phyloP scores from a whole-genome alignment of 2,888 invertebrate genomes.

The Euclidia mi region DNA sequence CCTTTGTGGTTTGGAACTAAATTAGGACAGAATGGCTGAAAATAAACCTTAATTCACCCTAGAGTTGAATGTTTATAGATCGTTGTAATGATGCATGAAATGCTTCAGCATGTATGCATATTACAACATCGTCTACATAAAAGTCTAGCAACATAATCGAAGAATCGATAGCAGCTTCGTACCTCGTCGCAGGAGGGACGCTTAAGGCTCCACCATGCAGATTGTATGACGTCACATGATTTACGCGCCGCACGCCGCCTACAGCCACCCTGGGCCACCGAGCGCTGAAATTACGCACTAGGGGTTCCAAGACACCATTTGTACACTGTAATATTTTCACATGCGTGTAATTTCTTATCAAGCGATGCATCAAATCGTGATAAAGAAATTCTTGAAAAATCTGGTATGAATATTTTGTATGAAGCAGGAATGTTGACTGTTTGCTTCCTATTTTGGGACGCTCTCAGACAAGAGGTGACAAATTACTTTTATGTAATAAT shows the following conservation, averaged over 20 bases:
- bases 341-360: slow-evolving; percentile 41
- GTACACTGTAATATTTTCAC: slow-evolving; percentile 30
- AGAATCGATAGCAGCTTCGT: slow-evolving; percentile 34
- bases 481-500: too few relatives aligned
- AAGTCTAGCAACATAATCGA: background rate
- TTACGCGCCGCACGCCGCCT: slow-evolving; percentile 54
- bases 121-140: too few relatives aligned
- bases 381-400: slow-evolving; percentile 9
- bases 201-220: slow-evolving; percentile 63
- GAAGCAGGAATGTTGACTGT: too few relatives aligned
- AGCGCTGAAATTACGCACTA: slow-evolving; percentile 55
- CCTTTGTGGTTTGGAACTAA: too few relatives aligned
- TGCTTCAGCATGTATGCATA: too few relatives aligned
- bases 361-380: slow-evolving; percentile 17
- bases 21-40: too few relatives aligned
- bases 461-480: too few relatives aligned
- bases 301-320: slow-evolving; percentile 47
- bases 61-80: too few relatives aligned
- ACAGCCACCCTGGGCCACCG: slow-evolving; percentile 18
- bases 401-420: too few relatives aligned
- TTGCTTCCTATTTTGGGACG: too few relatives aligned
- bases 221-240: slow-evolving; percentile 66
- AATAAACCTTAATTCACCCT: too few relatives aligned
- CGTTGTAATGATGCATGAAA: too few relatives aligned
- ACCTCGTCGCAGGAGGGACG: slow-evolving; percentile 47